Base-by-base conservation (phyloP, 2,888 invertebrate species). In the Keiferia lycopersicella region DNA sequence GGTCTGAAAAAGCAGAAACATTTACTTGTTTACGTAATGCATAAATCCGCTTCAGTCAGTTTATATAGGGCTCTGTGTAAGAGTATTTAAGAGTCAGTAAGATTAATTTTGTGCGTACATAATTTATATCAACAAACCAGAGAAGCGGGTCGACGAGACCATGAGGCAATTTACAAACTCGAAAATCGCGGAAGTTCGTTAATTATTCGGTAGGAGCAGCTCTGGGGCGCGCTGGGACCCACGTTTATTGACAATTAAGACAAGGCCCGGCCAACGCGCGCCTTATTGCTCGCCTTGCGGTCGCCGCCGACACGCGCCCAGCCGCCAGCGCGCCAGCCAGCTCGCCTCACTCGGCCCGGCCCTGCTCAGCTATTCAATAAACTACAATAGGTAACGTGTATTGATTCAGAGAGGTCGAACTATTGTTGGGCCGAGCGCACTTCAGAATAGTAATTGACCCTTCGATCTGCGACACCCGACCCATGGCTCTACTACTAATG, bases 171-270 rank as follows among this genome's bases (percentile, higher is more conserved):
- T 91, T 89, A 89, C 87, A 88, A 91, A 91, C 88, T 91, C 87
- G 87, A 89, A 91, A 91, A 91, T 91, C 90, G 88, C 84, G 86
- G 87, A 91, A 91, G 89, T 91, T 89, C 87, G 89, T 91, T 91
- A 91, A 91, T 91, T 91, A 90, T 91, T 90, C 87, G 84, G 77
- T 77, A 83, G 82, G 84, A 85, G 82, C 81, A 76, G 82, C 82
- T 78, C 73, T 26, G 26, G 75, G 81, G 82, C 77, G 79, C 81
- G 75, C 79, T 74, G 86, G 84, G 88, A 84, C 87, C 84, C 84
- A 85, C 85, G 81, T 85, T 91, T 91, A 91, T 91, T 89, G 91
- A 88, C 90, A 88, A 91, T 90, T 89, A 89, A 87, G 86, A 88
- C 84, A 82, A 83, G 86, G 78, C 83, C 81, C 80, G 74, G 78